Percentiles rank a stretch among this genome's conserved stretches.
phyloP scores from a whole-genome alignment of 2,888 invertebrate species.

The Adineta ricciae region DNA sequence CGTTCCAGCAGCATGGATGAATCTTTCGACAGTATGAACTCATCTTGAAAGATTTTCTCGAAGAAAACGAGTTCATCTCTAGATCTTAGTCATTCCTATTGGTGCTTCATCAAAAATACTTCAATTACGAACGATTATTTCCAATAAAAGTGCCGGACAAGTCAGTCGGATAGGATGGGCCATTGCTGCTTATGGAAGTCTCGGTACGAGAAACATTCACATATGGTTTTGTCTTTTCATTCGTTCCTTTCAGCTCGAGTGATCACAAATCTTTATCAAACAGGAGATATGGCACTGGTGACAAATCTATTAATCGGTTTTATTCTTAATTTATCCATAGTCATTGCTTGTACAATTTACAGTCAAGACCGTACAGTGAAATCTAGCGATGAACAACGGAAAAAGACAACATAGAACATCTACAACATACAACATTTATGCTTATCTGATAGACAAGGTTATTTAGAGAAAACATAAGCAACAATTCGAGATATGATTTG shows the following conservation, averaged over 20 bases:
- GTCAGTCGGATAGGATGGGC: neutral
- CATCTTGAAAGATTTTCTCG: no score
- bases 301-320: neutral
- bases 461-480: constrained; percentile 2
- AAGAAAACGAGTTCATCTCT: neutral
- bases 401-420: neutral
- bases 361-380: neutral
- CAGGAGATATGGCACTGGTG: neutral
- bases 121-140: neutral
- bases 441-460: neutral
- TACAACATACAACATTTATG: neutral
- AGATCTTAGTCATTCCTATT: neutral
- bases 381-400: neutral
- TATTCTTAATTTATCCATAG: neutral
- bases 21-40: neutral
- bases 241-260: neutral
- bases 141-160: neutral
- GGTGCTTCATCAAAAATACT: neutral
- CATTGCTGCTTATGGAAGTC: neutral
- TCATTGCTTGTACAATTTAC: neutral
- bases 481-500: neutral
- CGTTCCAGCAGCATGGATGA: neutral
- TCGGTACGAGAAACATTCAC: neutral
- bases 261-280: neutral
- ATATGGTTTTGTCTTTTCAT: neutral